Evolutionary conservation across 1,140 invertebrate genomes (phyloP), one percentile per base, ranked within the genome.

Genomic region (Archegozetes longisetosus): DNA sequence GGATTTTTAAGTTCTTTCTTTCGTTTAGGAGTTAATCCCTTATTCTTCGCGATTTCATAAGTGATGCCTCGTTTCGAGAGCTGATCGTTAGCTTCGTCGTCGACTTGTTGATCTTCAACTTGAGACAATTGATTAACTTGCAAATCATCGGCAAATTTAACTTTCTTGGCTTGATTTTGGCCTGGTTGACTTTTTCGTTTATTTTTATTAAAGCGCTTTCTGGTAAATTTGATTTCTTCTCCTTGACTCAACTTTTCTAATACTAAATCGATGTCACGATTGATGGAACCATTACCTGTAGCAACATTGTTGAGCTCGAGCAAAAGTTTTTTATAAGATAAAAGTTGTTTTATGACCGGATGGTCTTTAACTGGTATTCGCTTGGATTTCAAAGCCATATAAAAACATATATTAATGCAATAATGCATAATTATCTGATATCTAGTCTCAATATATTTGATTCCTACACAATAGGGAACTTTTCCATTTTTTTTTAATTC

Each of bases 1-100:
- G 92, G 91, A 80, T 96, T 96, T 64, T 87, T 79, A 65, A 83
- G 79, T 69, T 92, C 88, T 70, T 92, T 94, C 69, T 87, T 92
- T 60, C 88, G 80, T 64, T 83, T 77, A 13, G 89, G 86, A 46
- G 84, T 92, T 1, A 96, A 75, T 46, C 91, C 91, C 74, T 91
- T 94, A 68, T 97, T 97, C 72, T 95, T 95, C 9, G 84, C 82
- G 67, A 95, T 95, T 79, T 92, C 78, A 70, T 90, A 90, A 20
- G 85, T 93, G 64, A 95, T 93, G 54, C 79, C 79, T 67, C 91
- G 76, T 68, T 88, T 91, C 29, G 75, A 79, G 28, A 68, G 65
- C 20, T 68, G 66, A 26, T 62, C 65, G 25, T 48, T 28, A 20
- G 53, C 29, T 60, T 65, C 65, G 54, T 64, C 64, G 53, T 68